Conservation (phyloP, 2,888 invertebrate genomes). For the Metalampra italica region DNA sequence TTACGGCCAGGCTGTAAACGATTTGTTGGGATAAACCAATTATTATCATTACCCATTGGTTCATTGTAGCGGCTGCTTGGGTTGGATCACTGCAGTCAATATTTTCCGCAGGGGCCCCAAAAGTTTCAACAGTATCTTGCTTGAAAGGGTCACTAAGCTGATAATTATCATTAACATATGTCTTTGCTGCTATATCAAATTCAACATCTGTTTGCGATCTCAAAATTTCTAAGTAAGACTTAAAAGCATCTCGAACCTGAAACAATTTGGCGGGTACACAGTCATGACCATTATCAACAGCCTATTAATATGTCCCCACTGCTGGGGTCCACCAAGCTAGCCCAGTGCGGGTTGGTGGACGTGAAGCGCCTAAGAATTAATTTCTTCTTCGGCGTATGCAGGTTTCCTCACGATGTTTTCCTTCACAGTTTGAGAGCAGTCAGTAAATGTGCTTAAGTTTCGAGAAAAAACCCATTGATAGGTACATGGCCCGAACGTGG, state of each 20-base stretch:
- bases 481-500: no score
- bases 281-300: no score
- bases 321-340: no score
- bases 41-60: slow-evolving; percentile 31
- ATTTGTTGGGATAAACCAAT: not conserved
- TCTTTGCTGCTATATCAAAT: slow-evolving; percentile 24
- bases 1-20: not conserved
- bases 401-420: no score
- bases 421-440: no score
- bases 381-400: no score
- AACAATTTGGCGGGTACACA: no score
- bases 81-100: slow-evolving; percentile 25
- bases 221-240: slow-evolving; percentile 13
- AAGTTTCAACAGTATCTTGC: slow-evolving; percentile 13
- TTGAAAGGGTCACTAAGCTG: slow-evolving; percentile 19
- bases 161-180: slow-evolving; percentile 18
- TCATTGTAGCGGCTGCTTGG: slow-evolving; percentile 31
- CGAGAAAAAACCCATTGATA: no score
- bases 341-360: no score
- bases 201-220: slow-evolving; percentile 19
- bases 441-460: no score
- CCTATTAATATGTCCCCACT: no score
- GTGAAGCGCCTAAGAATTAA: no score
- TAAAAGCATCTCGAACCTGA: slow-evolving; percentile 26
- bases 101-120: slow-evolving; percentile 26